A percentile compares a stretch with the other conserved stretches of the same genome.
phyloP scores from a whole-genome alignment of 2,113 vertebrate species.

The Bubo scandiacus region DNA sequence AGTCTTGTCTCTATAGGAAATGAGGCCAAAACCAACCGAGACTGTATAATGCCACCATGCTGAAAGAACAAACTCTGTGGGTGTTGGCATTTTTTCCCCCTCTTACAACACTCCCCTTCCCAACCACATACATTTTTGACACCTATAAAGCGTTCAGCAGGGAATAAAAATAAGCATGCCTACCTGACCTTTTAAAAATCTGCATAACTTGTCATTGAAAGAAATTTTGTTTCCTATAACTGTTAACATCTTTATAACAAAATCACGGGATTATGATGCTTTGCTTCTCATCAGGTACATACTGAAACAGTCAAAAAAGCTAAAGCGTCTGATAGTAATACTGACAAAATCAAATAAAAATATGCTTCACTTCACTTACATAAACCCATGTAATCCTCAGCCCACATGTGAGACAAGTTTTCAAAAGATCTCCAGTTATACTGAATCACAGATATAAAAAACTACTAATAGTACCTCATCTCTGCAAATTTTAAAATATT shows the following conservation, averaged over 20 bases:
- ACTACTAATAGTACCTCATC: neutral
- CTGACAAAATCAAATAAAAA: neutral
- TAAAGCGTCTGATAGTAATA: neutral
- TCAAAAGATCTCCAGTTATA: neutral
- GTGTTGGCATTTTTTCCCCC: fast-evolving
- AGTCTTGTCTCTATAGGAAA: neutral
- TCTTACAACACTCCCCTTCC: neutral
- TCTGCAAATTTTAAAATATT: neutral
- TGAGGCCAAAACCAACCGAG: neutral
- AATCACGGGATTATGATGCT: neutral
- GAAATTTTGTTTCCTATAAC: neutral
- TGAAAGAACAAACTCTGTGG: neutral
- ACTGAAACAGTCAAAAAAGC: neutral
- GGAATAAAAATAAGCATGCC: neutral
- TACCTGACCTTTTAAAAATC: neutral
- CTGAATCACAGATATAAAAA: neutral
- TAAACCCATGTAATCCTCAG: neutral
- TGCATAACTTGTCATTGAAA: neutral
- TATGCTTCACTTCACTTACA: neutral
- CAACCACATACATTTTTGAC: neutral
- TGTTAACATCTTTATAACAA: neutral
- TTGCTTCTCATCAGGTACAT: neutral
- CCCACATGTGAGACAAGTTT: neutral
- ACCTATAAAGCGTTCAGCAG: neutral
- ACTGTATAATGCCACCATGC: neutral